Evolutionary conservation across 2,888 invertebrate genomes (phyloP).

Genomic region (Prionchulus punctatus): DNA sequence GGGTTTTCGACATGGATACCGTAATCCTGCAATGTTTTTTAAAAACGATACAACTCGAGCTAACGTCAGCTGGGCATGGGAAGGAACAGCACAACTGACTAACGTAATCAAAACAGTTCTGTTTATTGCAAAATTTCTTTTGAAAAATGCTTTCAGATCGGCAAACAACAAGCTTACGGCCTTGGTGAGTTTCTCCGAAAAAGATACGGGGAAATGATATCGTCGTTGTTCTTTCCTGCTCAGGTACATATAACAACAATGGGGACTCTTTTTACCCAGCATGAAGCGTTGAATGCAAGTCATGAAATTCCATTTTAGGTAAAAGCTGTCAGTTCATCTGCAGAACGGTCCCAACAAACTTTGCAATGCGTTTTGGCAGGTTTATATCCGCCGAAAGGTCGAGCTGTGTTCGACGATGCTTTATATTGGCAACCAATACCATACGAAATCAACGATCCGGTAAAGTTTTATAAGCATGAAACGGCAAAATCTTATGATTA

Average conservation of each 20-base stretch:
- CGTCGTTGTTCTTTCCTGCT: not conserved
- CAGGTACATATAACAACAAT: too few relatives aligned
- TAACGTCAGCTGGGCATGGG: too few relatives aligned
- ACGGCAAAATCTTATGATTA: too few relatives aligned
- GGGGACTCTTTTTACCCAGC: too few relatives aligned
- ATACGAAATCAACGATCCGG: slow-evolving; percentile 20
- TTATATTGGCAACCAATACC: slow-evolving; percentile 19
- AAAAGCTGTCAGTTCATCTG: slow-evolving; percentile 18
- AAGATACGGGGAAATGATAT: not conserved
- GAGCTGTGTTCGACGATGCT: not conserved
- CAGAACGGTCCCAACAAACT: slow-evolving; percentile 21
- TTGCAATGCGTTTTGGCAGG: slow-evolving; percentile 15
- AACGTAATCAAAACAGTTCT: too few relatives aligned
- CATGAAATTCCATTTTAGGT: slow-evolving; percentile 12
- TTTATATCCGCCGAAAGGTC: slow-evolving; percentile 10
- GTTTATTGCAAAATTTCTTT: too few relatives aligned
- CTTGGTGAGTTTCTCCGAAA: not conserved
- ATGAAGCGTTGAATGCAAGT: not conserved
- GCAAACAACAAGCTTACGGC: not conserved
- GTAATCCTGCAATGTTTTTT: too few relatives aligned
- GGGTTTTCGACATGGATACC: too few relatives aligned
- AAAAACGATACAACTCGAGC: too few relatives aligned
- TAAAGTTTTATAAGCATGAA: too few relatives aligned
- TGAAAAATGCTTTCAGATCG: not conserved
- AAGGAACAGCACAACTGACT: not conserved